Conservation (phyloP, 2,797 vertebrate species). For the Microhierax caerulescens region DNA sequence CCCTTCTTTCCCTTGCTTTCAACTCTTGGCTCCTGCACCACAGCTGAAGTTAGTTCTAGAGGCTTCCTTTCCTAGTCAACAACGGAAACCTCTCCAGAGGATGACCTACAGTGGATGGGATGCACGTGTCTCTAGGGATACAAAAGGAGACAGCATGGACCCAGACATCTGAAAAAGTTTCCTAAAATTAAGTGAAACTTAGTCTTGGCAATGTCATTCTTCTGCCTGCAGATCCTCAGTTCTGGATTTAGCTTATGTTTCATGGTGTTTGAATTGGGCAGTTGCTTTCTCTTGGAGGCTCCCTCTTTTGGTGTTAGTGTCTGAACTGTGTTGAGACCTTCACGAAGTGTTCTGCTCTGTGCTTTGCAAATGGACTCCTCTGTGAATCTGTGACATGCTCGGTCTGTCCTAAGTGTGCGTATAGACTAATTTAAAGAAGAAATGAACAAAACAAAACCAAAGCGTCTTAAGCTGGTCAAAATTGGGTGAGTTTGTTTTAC, state of each 20-base stretch:
- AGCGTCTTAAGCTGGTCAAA: neutral
- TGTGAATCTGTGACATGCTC: neutral
- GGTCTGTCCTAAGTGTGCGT: neutral
- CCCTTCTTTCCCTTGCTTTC: neutral
- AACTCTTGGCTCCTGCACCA: neutral
- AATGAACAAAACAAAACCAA: neutral
- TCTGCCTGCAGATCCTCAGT: neutral
- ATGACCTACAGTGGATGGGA: neutral
- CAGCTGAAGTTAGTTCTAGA: neutral
- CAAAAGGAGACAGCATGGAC: neutral
- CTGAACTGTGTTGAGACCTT: neutral
- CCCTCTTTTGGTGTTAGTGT: neutral
- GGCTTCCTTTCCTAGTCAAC: neutral
- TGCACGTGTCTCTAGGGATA: neutral
- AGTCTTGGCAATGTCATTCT: neutral
- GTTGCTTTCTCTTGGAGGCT: neutral
- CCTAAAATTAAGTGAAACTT: neutral
- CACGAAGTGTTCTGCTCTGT: rapidly evolving
- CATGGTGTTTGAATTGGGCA: rapidly evolving
- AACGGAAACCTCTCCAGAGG: neutral
- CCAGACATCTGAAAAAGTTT: neutral
- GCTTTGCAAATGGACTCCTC: neutral
- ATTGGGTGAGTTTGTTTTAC: neutral
- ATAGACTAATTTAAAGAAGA: neutral
- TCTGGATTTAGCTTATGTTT: neutral